These are phyloP conservation scores for Meganola albula DNA, from an alignment of 2,888 invertebrate species.

Conservation along the genomic window DNA sequence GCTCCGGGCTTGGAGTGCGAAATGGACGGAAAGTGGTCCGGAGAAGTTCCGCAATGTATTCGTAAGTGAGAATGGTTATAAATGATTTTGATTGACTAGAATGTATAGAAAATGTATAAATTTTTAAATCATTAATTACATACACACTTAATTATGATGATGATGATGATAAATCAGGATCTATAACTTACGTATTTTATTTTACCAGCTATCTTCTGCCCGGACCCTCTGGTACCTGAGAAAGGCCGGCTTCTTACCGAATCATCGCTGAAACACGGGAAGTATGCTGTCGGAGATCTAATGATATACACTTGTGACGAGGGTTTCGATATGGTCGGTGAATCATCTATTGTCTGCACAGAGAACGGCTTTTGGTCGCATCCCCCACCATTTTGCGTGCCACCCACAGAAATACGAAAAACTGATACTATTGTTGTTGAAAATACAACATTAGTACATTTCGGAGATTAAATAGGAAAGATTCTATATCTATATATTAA, in stretches of 20 bases:
- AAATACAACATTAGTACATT: slow-evolving; percentile 58
- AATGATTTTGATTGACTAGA: too few species aligned
- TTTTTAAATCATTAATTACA: too few species aligned
- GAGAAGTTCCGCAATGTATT: slow-evolving; percentile 84
- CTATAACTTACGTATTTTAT: too few species aligned
- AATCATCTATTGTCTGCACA: slow-evolving; percentile 90
- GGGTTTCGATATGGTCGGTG: slow-evolving; percentile 76
- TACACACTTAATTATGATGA: too few species aligned
- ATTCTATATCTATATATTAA: too few species aligned
- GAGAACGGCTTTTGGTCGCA: slow-evolving; percentile 94
- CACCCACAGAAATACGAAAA: slow-evolving; percentile 49
- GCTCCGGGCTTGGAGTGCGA: slow-evolving; percentile 88
- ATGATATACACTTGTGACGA: slow-evolving; percentile 82
- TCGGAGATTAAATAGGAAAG: slow-evolving; percentile 46
- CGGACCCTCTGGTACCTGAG: slow-evolving; percentile 83
- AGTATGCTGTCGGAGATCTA: slow-evolving; percentile 87
- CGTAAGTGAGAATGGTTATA: slow-evolving; percentile 77
- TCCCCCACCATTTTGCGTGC: slow-evolving; percentile 87
- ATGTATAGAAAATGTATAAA: too few species aligned
- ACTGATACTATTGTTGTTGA: slow-evolving; percentile 60
- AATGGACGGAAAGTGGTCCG: slow-evolving; percentile 88
- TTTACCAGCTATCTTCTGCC: slow-evolving; percentile 93
- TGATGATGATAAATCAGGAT: too few species aligned
- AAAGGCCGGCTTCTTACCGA: slow-evolving; percentile 79
- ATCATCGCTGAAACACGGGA: slow-evolving; percentile 60